Evolutionary conservation across 2,797 vertebrate species (phyloP), one percentile per base, ranked within the genome.

Genomic region (Danio choprae): DNA sequence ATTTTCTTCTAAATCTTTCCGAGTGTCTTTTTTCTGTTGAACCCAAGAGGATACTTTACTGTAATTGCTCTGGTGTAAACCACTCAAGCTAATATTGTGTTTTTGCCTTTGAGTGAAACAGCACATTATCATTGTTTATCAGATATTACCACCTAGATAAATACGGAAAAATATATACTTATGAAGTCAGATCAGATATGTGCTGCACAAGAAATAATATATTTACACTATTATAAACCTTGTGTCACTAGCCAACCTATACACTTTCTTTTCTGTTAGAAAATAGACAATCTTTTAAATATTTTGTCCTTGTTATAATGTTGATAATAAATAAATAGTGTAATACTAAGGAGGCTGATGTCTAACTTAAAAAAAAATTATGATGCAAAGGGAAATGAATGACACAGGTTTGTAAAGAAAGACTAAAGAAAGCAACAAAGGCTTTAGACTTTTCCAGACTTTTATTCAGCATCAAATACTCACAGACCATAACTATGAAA

Each of bases 401-500:
- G 29, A 29, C 1, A 29, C 29, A 29, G 29, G 29, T 3, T 3
- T 29, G 29, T 29, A 29, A 29, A 29, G 29, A 29, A 29, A 29
- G n/a, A 29, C 29, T 1, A 29, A 29, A 16, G 12, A 9, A 8
- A 20, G 38, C 64, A 7, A 22, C 2, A 20, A 53, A 72, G 16
- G n/a, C 0, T 68, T 81, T 76, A n/a, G n/a, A n/a, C n/a, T 77
- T 77, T 53, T 67, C 53, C 29, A 29, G 20, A 58, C 29, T 4
- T 85, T 85, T 85, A 85, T 85, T 85, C 62, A 67, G 51, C 69
- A 60, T 64, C 5, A 55, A 62, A 77, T 59, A 18, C 62, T 70
- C 53, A 68, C 60, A 84, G 44, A 79, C 29, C 43, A 44, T 50
- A 50, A 63, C 64, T 53, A 53, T 55, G 74, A 53, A 78, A 83